These are phyloP conservation scores for Lepus americanus DNA, from an alignment of 2,113 vertebrate genomes.

Conservation along the genomic window DNA sequence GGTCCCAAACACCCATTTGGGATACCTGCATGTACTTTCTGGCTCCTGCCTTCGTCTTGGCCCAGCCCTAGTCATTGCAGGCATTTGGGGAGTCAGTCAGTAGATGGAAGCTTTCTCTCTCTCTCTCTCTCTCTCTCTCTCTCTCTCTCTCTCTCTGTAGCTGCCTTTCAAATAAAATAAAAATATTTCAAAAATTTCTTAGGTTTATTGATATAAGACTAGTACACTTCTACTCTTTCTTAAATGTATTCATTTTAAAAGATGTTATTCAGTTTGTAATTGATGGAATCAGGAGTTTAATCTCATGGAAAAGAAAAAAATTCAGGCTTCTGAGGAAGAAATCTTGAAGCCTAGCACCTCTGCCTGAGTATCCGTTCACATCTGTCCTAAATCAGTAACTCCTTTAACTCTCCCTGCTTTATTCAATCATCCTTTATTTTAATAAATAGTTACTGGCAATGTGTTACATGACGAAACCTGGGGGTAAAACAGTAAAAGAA, in stretches of 20 bases:
- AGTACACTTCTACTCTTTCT: background rate
- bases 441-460: background rate
- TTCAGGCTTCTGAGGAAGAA: background rate
- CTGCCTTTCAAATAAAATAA: too few relatives aligned
- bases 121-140: too few relatives aligned
- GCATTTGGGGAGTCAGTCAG: too few relatives aligned
- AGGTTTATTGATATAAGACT: background rate
- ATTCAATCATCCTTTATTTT: background rate
- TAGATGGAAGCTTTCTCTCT: too few relatives aligned
- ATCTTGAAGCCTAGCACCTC: background rate
- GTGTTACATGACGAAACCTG: background rate
- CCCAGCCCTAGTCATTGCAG: too few relatives aligned
- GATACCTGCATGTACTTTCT: too few relatives aligned
- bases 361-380: background rate
- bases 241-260: background rate
- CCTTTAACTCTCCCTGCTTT: background rate
- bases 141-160: too few relatives aligned
- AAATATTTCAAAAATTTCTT: too few relatives aligned
- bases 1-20: too few relatives aligned
- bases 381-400: background rate
- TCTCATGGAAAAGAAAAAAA: background rate
- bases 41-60: too few relatives aligned
- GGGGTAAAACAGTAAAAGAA: background rate
- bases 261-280: background rate
- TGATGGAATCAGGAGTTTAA: background rate